Base-by-base conservation (phyloP, 1,140 invertebrate genomes). In the Reticulitermes speratus region DNA sequence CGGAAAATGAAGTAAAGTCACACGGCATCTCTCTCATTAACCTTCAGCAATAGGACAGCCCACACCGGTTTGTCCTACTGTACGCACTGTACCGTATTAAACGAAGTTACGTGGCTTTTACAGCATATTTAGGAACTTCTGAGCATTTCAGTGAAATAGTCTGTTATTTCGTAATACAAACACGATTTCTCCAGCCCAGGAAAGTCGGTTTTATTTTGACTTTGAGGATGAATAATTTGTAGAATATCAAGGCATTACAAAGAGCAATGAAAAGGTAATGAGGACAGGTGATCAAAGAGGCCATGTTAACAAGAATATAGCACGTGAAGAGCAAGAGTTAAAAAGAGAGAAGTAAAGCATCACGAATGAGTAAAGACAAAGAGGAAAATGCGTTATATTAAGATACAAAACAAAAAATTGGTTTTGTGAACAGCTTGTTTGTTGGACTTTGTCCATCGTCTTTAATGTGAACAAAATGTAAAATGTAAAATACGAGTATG, bases 311-410 rank as follows among this genome's bases (percentile, higher is more conserved):
- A 75, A 30, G 65, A 7, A 30, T n/a, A 75, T 6, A 16, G 65
- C 65, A 75, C 14, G n/a, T 75, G n/a, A 75, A 6, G 65, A 75
- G 7, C 25, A 7, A 75, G n/a, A 30, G 19, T 14, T 75, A 75
- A 75, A 30, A 75, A 30, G 25, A 25, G n/a, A 25, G 14, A 25
- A 25, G n/a, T 75, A 75, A 75, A 75, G 25, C n/a, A 25, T 14
- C 25, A 75, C n/a, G 65, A 75, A 75, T 75, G n/a, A 75, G n/a
- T 75, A 75, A 75, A 75, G 65, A 75, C 65, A 75, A 75, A 55
- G n/a, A 75, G 25, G n/a, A 30, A 75, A 75, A 14, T 5, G 1
- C 5, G 0, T n/a, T 0, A 25, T n/a, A 30, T 75, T n/a, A 75
- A 30, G 12, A 3, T 16, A 25, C 65, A 69, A 69, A 48, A 69